Evolutionary conservation across 2,888 invertebrate species (phyloP).

Genomic region (Melipona beecheii): DNA sequence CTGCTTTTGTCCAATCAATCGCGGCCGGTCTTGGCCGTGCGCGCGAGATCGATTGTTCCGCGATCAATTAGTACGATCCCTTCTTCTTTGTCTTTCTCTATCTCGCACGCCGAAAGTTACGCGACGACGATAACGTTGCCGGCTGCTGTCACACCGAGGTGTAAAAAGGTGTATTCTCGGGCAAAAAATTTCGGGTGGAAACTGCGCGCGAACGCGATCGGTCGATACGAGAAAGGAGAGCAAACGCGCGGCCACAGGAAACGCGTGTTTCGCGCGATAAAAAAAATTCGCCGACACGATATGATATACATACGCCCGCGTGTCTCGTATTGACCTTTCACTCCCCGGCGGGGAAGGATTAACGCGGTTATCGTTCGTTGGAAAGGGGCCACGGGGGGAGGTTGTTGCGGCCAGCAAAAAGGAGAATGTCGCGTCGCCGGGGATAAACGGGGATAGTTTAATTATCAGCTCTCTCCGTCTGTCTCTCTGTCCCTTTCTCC

Average conservation of each 20-base stretch:
- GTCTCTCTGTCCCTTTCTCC: neutral
- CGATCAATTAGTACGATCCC: conserved; percentile 74
- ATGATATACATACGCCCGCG: conserved; percentile 4
- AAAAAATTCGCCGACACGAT: conserved; percentile 22
- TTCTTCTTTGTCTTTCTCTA: neutral
- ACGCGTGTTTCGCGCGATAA: conserved; percentile 31
- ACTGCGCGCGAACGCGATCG: conserved; percentile 4
- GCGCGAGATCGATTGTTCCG: conserved; percentile 66
- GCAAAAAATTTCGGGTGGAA: conserved; percentile 14
- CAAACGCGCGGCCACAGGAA: conserved; percentile 1
- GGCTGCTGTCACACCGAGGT: neutral
- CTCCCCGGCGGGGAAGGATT: conserved; percentile 13
- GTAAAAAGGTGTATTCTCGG: conserved; percentile 13
- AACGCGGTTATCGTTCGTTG: conserved; percentile 29
- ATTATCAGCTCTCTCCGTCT: conserved; percentile 38
- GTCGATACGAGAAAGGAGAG: conserved; percentile 21
- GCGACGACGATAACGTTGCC: conserved; percentile 17
- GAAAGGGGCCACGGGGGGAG: neutral
- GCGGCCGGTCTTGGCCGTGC: conserved; percentile 10
- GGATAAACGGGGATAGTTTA: conserved; percentile 45
- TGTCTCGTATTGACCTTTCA: conserved; percentile 42
- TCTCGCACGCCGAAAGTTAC: conserved; percentile 14
- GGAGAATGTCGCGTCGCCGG: conserved; percentile 26
- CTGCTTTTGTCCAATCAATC: conserved; percentile 30
- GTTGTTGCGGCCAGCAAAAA: neutral